Evolutionary conservation across 2,888 invertebrate genomes (phyloP), one percentile per base, ranked within the genome.

Genomic region (Epistrophe grossulariae): DNA sequence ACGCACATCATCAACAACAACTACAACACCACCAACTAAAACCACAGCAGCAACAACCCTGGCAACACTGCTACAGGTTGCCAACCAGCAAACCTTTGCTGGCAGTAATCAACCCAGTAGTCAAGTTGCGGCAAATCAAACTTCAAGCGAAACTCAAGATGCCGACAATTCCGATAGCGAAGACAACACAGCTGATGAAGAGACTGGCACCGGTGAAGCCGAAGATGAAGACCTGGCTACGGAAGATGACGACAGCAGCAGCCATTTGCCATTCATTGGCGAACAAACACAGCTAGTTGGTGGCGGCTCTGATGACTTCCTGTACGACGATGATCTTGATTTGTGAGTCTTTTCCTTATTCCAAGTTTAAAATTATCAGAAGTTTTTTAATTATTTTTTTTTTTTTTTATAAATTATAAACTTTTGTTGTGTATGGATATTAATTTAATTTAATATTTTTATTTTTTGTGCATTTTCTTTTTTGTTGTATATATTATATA

Each of bases 301-400:
- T 24, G 91, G 91, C 59, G 89, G 24, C 24, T 24, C 89, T 71
- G 91, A 91, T 71, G 92, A 92, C 87, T 91, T 91, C 88, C 88
- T 90, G 62, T 92, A 92, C 89, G 91, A 92, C 89, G 92, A 92
- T 89, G 90, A 91, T 80, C 89, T 90, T 89, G 91, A 92, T 91
- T 91, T 90, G 92, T 92, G 92, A 92, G 92, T 92, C 82, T 82
- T 87, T 87, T 79, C 68, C 83, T 79, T 50, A 79, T 66, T 87
- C 52, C 87, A 59, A 76, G 45, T 17, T 66, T 50, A 79, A 71
- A 77, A 70, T 60, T 70, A 74, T 73, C 31, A 72, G 55, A 73
- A 31, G 57, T 81, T 77, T 57, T 24, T 70, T n/a, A n/a, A n/a
- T n/a, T n/a, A n/a, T 50, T 77, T 35, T 68, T 2, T 24, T 24